Evolutionary conservation across 2,797 vertebrate genomes (phyloP), one percentile per base, ranked within the genome.

Genomic region (Clarias platycephalus): DNA sequence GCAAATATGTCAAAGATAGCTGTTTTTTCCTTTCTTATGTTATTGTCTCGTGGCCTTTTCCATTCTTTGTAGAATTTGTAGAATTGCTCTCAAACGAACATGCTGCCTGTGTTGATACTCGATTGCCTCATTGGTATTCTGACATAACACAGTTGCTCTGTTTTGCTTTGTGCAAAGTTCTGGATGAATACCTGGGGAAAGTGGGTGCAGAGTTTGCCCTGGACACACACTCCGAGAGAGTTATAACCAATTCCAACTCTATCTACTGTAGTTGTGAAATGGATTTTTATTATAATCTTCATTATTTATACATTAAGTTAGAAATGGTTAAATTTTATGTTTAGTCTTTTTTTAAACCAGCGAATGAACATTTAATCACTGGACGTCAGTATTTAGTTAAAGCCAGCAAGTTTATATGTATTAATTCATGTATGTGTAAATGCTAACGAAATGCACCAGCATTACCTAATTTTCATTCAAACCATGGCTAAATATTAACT

Each of bases 41-140:
- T 93, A 68, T 90, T 91, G 58, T 79, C 86, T 92, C 93, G 24
- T 83, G 80, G 40, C 20, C 34, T 16, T 75, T 83, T 49, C n/a
- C 60, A 64, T 15, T 74, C 44, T 20, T 58, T 4, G 49, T 53
- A 49, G 55, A 53, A 28, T 44, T 28, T 58, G 34, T 44, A 6
- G 6, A 28, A 49, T 66, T 16, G 40, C n/a, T 60, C 53, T 74
- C 55, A 68, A 80, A 67, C 28, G 37, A 55, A 66, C 77, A 70
- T 76, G 22, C 58, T 55, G 57, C 71, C 22, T 57, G 80, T 79
- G 82, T 49, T 86, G 44, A 66, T 81, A 37, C 68, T 76, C 34
- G 55, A 75, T 78, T 88, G 64, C 78, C 78, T 53, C 58, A 67
- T 67, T 82, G 84, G 74, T 68, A 53, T 86, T 55, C 12, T 57